phyloP scores from a whole-genome alignment of 2,113 vertebrate genomes.

The Cercocebus atys region DNA sequence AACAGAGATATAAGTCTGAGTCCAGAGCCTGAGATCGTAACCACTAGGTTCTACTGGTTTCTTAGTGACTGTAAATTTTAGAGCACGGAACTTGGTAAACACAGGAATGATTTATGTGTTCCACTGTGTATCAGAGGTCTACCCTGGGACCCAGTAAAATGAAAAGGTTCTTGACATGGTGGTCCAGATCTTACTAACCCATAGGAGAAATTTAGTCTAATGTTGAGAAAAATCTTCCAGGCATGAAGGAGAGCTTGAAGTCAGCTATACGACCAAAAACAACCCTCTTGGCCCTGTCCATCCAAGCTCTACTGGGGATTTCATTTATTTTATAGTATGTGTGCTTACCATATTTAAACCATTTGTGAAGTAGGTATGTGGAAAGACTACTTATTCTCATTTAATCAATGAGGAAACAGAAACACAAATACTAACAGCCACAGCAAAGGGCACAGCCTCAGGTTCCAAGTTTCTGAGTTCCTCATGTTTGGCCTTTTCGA shows the following conservation, averaged over 20 bases:
- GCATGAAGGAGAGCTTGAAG: background rate
- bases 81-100: background rate
- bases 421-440: background rate
- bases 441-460: background rate
- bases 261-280: background rate
- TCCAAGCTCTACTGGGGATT: background rate
- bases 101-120: background rate
- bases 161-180: background rate
- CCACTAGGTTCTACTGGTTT: background rate
- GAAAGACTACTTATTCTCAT: background rate
- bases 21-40: background rate
- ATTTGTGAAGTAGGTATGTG: background rate
- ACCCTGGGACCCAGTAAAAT: background rate
- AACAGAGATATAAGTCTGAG: background rate
- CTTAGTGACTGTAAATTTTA: background rate
- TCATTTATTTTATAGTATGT: background rate
- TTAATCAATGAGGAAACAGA: conserved; percentile 11
- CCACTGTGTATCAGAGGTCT: background rate
- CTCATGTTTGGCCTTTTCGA: background rate
- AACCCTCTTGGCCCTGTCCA: background rate
- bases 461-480: background rate
- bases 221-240: background rate
- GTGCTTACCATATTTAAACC: background rate
- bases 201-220: background rate
- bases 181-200: background rate